Base-by-base conservation (phyloP, 2,888 invertebrate genomes). In the Drosophila limbata region DNA sequence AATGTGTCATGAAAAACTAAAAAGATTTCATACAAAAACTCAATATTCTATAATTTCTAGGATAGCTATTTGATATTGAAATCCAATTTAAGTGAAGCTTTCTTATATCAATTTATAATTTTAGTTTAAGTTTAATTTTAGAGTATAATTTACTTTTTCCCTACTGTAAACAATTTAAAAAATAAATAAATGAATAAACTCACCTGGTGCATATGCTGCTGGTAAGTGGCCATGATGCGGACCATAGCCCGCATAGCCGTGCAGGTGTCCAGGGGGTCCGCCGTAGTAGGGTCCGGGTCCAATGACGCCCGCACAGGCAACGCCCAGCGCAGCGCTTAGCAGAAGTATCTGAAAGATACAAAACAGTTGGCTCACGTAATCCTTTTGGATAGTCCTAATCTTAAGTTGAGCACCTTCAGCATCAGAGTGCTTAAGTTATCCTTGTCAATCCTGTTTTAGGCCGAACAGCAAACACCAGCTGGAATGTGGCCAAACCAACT, bases 231-330 rank as follows among this genome's bases (percentile, higher is more conserved):
- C 88, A 42, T 79, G 78, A 39, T 84, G 85, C 4, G 89, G 76
- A 1, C 79, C 91, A 79, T 91, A 91, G 44, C 77, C 71, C n/a
- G 39, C 88, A 79, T 84, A 91, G 61, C 56, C 73, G 45, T 68
- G 79, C 50, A 73, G 66, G 1, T 89, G 84, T 53, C 79, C 89
- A 65, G 88, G 79, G 37, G 84, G 88, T 19, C 86, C 89, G 9
- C 78, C 89, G 66, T 89, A 89, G 9, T 85, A 90, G 0, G 78
- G 74, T 1, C 73, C 90, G 1, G 91, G 91, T 28, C 90, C 88
- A 51, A 91, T 82, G 28, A 90, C 85, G 44, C 92, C 91, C 8
- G 88, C 88, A 17, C 69, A 82, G 60, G 81, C 88, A n/a, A 90
- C 57, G 65, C 90, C 81, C 68, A 91, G 69, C 56, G 79, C 74